phyloP scores from a whole-genome alignment of 1,140 invertebrate genomes.

The Lineus longissimus region DNA sequence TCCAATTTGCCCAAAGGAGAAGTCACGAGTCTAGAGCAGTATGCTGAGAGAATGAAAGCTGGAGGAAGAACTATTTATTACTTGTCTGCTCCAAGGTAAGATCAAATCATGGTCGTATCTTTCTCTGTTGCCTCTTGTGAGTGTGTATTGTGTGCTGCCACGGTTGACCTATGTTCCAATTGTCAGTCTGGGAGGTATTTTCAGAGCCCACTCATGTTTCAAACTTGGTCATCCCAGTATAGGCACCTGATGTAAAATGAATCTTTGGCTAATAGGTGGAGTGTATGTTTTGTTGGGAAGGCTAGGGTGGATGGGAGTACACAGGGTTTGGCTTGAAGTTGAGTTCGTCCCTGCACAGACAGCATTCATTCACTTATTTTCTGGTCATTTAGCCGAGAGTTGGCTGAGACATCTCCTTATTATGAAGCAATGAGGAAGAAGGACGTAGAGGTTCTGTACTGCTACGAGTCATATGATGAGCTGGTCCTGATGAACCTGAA shows the following conservation, averaged over 20 bases:
- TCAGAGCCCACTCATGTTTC: no score
- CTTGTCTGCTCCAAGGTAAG: slow-evolving; percentile 83
- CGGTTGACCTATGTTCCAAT: no score
- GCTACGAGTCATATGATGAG: slow-evolving; percentile 94
- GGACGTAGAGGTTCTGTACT: slow-evolving; percentile 88
- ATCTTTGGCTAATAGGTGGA: no score
- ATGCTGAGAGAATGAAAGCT: slow-evolving; percentile 68
- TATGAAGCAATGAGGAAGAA: slow-evolving; percentile 81
- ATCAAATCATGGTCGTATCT: no score
- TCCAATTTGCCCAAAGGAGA: slow-evolving; percentile 71
- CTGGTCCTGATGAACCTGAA: slow-evolving; percentile 85
- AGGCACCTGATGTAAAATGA: no score
- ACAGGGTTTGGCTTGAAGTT: no score
- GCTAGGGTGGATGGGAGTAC: no score
- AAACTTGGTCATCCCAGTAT: no score
- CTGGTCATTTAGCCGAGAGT: slow-evolving; percentile 66
- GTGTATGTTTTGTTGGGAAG: no score
- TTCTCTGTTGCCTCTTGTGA: no score
- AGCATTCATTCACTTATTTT: slow-evolving; percentile 5
- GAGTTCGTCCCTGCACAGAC: not conserved
- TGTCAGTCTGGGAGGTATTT: no score
- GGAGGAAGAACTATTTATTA: slow-evolving; percentile 89
- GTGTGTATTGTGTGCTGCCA: no score
- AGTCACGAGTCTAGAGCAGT: slow-evolving; percentile 79
- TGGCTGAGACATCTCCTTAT: slow-evolving; percentile 91